Percentiles rank a stretch among this genome's conserved stretches.
These are phyloP conservation scores for Drosophila takahashii DNA, from an alignment of 1,140 invertebrate species.

Conservation along the genomic window DNA sequence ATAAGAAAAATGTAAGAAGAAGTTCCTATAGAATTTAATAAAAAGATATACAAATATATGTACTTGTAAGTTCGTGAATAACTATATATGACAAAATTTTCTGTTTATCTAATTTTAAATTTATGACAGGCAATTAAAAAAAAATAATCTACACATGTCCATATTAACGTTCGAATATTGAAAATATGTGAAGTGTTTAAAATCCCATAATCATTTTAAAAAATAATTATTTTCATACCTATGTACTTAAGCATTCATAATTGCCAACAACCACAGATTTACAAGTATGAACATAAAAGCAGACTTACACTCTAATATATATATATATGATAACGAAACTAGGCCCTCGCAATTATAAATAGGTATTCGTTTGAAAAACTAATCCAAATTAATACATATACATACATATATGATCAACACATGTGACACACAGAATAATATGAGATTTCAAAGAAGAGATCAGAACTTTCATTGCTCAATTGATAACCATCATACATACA, in stretches of 20 bases:
- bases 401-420: not conserved
- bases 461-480: constrained; percentile 16
- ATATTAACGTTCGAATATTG: not conserved
- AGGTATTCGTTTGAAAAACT: not conserved
- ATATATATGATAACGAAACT: not conserved
- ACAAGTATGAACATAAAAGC: not conserved
- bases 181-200: constrained; percentile 1
- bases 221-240: constrained; percentile 8
- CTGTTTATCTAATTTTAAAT: constrained; percentile 4
- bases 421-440: not conserved
- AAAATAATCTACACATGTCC: not conserved
- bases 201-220: not conserved
- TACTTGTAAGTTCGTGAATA: constrained; percentile 18
- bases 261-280: constrained; percentile 5
- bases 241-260: constrained; percentile 13
- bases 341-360: constrained; percentile 1
- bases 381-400: not conserved
- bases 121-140: not conserved
- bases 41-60: constrained; percentile 18
- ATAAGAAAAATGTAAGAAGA: constrained; percentile 56
- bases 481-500: constrained; percentile 20
- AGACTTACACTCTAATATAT: not conserved
- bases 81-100: constrained; percentile 11
- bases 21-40: constrained; percentile 73
- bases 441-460: constrained; percentile 1